Base-by-base conservation (phyloP, 30 jellyfish, hydroid and myxozoan genomes). In the Hydractinia symbiolongicarpus region DNA sequence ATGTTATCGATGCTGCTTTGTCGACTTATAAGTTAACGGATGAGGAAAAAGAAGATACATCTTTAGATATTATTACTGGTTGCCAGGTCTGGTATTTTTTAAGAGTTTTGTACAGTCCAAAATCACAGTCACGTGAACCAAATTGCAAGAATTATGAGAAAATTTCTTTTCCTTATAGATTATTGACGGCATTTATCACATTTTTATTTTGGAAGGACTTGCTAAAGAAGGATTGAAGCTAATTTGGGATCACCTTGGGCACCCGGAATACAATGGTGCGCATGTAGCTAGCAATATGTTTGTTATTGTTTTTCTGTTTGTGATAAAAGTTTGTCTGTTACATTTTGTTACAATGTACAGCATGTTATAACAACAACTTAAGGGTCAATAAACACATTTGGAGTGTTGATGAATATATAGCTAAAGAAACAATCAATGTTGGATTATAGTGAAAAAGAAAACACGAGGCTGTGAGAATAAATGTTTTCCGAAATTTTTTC, bases 11-110 rank as follows among this genome's bases (percentile, higher is more conserved):
- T 73, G 96, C 96, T 50, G 95, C 97, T 4, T 53, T 90, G 56
- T 90, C 97, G n/a, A 84, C 95, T 6, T 84, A 73, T 93, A 84
- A 90, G 83, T 87, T 90, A 54, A 75, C 92, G 15, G 95, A 81
- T 87, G 86, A 83, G 15, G 92, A 90, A 53, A 55, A 83, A 69
- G 30, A 57, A 4, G 87, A 86, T 64, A 85, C 76, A 69, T 74
- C 93, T 0, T 77, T 90, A 81, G 86, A 90, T 78, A 81, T 90
- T 60, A 85, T 90, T 0, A 90, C 97, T 69, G 97, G 97, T 19
- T 90, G 91, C 70, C 97, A 90, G 89, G 97, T 90, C 70, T 16
- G 68, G 1, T 76, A 16, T 30, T 10, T 79, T 4, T 55, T 2
- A 0, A 55, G 50, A 50, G 62, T 7, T 44, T 20, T 76, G 4